Evolutionary conservation across 2,888 invertebrate genomes (phyloP).

Genomic region (Mantis religiosa): DNA sequence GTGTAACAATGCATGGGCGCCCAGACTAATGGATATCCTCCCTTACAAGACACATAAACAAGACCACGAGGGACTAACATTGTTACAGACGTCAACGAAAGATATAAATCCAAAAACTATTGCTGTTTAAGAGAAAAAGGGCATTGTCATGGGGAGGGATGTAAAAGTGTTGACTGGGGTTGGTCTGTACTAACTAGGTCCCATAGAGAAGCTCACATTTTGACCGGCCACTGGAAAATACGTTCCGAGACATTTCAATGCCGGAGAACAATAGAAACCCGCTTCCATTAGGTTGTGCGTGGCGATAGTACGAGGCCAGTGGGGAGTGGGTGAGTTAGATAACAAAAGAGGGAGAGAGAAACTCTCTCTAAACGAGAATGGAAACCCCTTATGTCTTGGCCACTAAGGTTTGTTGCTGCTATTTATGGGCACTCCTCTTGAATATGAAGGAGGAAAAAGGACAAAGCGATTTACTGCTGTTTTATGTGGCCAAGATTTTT

Average conservation of each 20-base stretch:
- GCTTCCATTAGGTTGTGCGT: not conserved
- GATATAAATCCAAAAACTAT: constrained; percentile 26
- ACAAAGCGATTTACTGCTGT: not conserved
- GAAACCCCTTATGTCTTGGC: not conserved
- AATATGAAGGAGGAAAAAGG: not conserved
- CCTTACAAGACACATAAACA: not conserved
- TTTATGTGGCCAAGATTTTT: not conserved
- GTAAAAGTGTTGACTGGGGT: not conserved
- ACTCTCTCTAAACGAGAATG: not conserved
- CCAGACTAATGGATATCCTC: not conserved
- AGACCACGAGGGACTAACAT: not conserved
- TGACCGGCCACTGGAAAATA: constrained; percentile 22
- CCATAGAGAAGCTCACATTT: constrained; percentile 6
- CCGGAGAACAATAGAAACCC: constrained; percentile 7
- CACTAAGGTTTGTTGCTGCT: not conserved
- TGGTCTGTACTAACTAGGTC: not conserved
- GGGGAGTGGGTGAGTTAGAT: not conserved
- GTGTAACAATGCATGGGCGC: not conserved
- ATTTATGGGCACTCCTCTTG: not conserved
- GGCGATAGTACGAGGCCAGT: not conserved
- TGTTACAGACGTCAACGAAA: not conserved
- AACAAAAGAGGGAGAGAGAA: not conserved
- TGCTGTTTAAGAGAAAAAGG: constrained; percentile 16
- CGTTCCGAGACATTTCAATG: constrained; percentile 14
- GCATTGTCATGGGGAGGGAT: not conserved